Percentiles rank a stretch among this genome's conserved stretches.
phyloP scores from a whole-genome alignment of 2,888 invertebrate genomes.

The Drosophila suboccidentalis region DNA sequence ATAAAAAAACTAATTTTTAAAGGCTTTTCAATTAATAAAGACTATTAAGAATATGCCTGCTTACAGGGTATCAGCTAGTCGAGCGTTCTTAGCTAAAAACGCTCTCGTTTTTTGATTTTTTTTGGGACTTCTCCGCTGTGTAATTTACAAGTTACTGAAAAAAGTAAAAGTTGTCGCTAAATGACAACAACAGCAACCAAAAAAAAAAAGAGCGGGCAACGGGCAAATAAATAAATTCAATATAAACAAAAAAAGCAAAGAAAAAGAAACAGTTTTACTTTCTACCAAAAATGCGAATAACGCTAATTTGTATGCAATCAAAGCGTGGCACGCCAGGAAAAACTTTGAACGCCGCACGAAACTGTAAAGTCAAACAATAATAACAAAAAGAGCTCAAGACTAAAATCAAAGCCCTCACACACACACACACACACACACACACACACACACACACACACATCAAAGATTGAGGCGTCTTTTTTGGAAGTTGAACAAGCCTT shows the following conservation, averaged over 20 bases:
- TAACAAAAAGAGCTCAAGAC: slow-evolving; percentile 45
- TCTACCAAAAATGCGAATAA: slow-evolving; percentile 79
- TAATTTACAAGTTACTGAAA: slow-evolving; percentile 71
- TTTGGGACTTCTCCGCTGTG: slow-evolving; percentile 40
- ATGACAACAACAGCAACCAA: slow-evolving; percentile 26
- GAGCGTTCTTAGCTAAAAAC: background rate
- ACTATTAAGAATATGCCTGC: no score
- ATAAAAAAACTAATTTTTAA: no score
- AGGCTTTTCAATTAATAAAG: no score
- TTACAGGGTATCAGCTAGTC: slow-evolving; percentile 5
- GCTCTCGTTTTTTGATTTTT: slow-evolving; percentile 25
- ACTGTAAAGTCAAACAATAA: slow-evolving; percentile 52
- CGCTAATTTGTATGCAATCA: slow-evolving; percentile 78
- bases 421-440: slow-evolving; percentile 8
- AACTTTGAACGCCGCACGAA: slow-evolving; percentile 56
- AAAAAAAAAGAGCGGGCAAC: slow-evolving; percentile 9
- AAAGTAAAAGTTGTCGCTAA: slow-evolving; percentile 76
- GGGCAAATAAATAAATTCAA: slow-evolving; percentile 72
- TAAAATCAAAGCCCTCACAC: slow-evolving; percentile 47
- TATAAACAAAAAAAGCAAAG: slow-evolving; percentile 7
- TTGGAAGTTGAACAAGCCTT: slow-evolving; percentile 16
- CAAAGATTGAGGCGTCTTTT: slow-evolving; percentile 53
- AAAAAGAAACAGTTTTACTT: slow-evolving; percentile 73
- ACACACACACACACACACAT: slow-evolving; percentile 41
- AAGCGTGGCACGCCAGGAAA: slow-evolving; percentile 64